Evolutionary conservation across 2,113 vertebrate species (phyloP), one percentile per base, ranked within the genome.

Genomic region (Cheirogaleus medius): DNA sequence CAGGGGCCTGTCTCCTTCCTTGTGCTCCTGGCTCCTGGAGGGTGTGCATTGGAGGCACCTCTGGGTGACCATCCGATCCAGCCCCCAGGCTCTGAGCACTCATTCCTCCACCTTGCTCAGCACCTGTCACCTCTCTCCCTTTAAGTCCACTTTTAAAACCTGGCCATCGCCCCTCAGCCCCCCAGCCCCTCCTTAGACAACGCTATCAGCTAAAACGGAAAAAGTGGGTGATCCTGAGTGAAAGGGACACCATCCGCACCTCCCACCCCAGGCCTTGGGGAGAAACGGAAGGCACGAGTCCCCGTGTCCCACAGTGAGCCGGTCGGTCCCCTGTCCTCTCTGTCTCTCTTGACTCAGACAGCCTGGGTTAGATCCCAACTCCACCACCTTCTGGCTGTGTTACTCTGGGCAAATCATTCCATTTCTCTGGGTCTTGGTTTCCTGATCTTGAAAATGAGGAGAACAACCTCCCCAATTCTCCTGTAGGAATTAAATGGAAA

Each of bases 371-470:
- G 21, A 52, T 49, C 58, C 34, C 69, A 58, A 52, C 71, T 66
- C 44, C 13, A 9, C 11, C 47, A 12, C 39, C 74, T 90, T 47
- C 78, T n/a, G 54, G 42, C 84, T 44, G 25, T 3, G 11, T 37
- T 42, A 56, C 39, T 94, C 52, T 27, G 54, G n/a, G 58, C 42
- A 64, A 34, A 49, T 73, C 78, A 21, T 8, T 34, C 44, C n/a
- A 15, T 83, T 69, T 77, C 90, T 87, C 42, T 29, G 49, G 69
- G 8, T 73, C 91, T 97, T 71, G 13, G 49, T 87, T 90, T 96
- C 52, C 52, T 13, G 29, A 76, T 80, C 69, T 29, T 69, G 47
- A 86, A 76, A 91, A 49, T 60, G 29, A 76, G 23, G 8, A 58
- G 34, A 73, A n/a, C 0, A 37, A 29, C 52, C 27, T 60, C 54